Base-by-base conservation (phyloP, 2,113 vertebrate genomes). In the Anoplopoma fimbria region DNA sequence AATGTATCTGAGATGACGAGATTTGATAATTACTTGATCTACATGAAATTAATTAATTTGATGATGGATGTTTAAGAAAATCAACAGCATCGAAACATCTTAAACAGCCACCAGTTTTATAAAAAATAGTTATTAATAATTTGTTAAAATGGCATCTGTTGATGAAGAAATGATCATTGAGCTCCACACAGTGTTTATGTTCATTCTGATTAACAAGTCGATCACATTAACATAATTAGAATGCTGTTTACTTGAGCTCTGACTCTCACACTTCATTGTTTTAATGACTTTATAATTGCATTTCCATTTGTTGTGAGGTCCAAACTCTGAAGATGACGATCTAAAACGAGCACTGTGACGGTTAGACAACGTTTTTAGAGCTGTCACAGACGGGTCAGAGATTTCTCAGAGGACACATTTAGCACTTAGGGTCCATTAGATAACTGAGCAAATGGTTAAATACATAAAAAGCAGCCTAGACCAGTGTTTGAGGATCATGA, bases 281-380 rank as follows among this genome's bases (percentile, higher is more conserved):
- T 64, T 86, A 82, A 86, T 65, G 31, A 63, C 69, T 69, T 49
- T n/a, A 65, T 86, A 78, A 86, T 82, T 78, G 19, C 49, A 29
- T 77, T 10, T 73, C 12, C 8, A 69, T 82, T 45, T 23, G 45
- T 42, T 4, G 5, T 2, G 2, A 77, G 58, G 57, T 64, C 25
- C 23, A 29, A 58, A 53, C 23, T 51, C 21, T 51, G 62, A 15
- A 45, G 55, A 33, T 2, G 34, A 57, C 3, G 13, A 45, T 15
- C 45, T n/a, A 4, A 17, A 47, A 17, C 4, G n/a, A n/a, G 29
- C 29, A 5, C 0, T 0, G 25, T 4, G 62, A 38, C 13, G 42
- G 17, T 7, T 9, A 19, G 6, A 38, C 2, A 19, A 65, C 63
- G 5, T 33, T 13, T 60, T 29, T 29, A 6, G 51, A 68, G 29